A percentile compares a stretch with the other conserved stretches of the same genome.
Conservation (phyloP, 2,888 invertebrate genomes). For the Odontocolon sp. region DNA sequence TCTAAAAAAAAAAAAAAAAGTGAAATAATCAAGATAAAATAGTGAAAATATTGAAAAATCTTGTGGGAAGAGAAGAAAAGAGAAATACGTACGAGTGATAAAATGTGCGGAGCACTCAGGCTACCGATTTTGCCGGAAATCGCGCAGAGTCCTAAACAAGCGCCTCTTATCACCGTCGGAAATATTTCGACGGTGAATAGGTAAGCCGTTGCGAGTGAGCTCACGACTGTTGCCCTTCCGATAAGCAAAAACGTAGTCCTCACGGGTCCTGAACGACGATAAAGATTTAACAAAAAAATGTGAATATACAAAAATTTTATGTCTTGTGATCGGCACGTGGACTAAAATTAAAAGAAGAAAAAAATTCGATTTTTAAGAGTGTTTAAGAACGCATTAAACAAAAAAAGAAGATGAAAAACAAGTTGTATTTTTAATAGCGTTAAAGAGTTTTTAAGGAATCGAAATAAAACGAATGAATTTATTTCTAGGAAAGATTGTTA, state of each 20-base stretch:
- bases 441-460: too few relatives aligned
- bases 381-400: background rate
- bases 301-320: too few relatives aligned
- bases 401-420: background rate
- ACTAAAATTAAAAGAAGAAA: conserved; percentile 1
- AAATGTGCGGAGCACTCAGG: conserved; percentile 80
- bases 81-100: conserved; percentile 70
- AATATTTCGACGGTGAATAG: conserved; percentile 79
- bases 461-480: too few relatives aligned
- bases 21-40: background rate
- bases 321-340: too few relatives aligned
- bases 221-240: conserved; percentile 80
- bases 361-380: background rate
- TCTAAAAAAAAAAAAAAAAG: conserved; percentile 53
- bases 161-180: conserved; percentile 78
- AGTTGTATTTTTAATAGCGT: too few relatives aligned
- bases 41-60: too few relatives aligned
- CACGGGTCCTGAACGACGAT: conserved; percentile 31
- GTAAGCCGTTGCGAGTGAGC: conserved; percentile 80
- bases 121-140: conserved; percentile 81
- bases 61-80: background rate
- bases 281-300: too few relatives aligned
- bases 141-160: conserved; percentile 81
- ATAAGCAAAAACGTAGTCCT: conserved; percentile 72
- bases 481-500: conserved; percentile 6